A percentile compares a stretch with the other conserved stretches of the same genome.
These are phyloP conservation scores for Griposia aprilina DNA, from an alignment of 2,888 invertebrate species.

Conservation along the genomic window DNA sequence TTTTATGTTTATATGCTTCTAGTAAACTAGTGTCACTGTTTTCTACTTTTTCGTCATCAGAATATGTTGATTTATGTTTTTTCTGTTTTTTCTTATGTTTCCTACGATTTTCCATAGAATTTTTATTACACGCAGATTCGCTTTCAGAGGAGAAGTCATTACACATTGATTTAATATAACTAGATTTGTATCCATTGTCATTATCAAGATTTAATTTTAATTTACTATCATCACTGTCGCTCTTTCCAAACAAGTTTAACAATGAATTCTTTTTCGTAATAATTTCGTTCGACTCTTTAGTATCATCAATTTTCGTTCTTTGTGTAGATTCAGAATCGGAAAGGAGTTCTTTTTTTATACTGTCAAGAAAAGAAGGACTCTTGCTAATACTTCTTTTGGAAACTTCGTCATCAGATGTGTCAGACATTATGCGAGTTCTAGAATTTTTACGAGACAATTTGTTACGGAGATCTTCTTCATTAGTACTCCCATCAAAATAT, in stretches of 20 bases:
- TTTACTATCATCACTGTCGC: slow-evolving; percentile 87
- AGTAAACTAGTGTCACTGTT: slow-evolving; percentile 73
- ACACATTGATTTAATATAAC: slow-evolving; percentile 77
- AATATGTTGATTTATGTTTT: slow-evolving; percentile 92
- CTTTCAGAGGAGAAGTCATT: slow-evolving; percentile 88
- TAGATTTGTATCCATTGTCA: slow-evolving; percentile 81
- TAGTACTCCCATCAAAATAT: slow-evolving; percentile 86
- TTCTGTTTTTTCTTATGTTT: slow-evolving; percentile 97
- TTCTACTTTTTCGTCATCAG: slow-evolving; percentile 90
- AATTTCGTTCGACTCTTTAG: slow-evolving; percentile 76
- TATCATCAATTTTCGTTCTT: slow-evolving; percentile 73
- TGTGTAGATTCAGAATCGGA: slow-evolving; percentile 83
- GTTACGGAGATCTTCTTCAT: slow-evolving; percentile 88
- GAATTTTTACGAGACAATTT: slow-evolving; percentile 93
- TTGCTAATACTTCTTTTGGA: slow-evolving; percentile 89
- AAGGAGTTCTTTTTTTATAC: slow-evolving; percentile 91
- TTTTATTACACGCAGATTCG: slow-evolving; percentile 85
- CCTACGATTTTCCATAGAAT: slow-evolving; percentile 91
- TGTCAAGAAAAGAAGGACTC: slow-evolving; percentile 78
- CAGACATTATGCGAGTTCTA: slow-evolving; percentile 94
- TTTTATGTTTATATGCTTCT: slow-evolving; percentile 82
- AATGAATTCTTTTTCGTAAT: slow-evolving; percentile 83
- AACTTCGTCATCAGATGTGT: slow-evolving; percentile 94
- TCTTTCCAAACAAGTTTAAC: slow-evolving; percentile 86
- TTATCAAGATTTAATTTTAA: slow-evolving; percentile 81